Conservation (phyloP, 2,113 vertebrate genomes). For the Callospermophilus lateralis region DNA sequence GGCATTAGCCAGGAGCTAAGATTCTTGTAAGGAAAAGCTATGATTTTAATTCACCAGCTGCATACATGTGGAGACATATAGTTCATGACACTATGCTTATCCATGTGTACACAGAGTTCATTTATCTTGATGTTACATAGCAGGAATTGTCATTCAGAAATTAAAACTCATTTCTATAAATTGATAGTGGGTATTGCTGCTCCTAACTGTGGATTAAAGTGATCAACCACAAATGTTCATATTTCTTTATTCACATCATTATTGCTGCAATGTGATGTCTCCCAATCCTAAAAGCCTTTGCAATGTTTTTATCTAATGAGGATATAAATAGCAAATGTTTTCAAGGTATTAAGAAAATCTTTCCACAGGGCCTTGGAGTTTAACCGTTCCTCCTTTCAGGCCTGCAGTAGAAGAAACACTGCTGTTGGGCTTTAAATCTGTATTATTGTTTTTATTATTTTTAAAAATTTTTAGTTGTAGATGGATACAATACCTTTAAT, state of each 20-base stretch:
- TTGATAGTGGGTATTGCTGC: not conserved
- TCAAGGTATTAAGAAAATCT: conserved; percentile 50
- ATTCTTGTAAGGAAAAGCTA: not conserved
- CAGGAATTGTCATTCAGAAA: conserved; percentile 30
- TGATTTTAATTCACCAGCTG: not conserved
- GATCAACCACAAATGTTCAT: not conserved
- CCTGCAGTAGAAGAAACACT: conserved; percentile 65
- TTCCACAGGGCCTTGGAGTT: not conserved
- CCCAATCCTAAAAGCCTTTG: not conserved
- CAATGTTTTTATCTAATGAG: conserved; percentile 27
- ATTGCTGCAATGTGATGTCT: not conserved
- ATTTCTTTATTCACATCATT: not conserved
- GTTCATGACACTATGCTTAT: not conserved
- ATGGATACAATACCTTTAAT: too few relatives aligned
- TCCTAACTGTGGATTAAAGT: not conserved
- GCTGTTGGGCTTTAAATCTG: conserved; percentile 72
- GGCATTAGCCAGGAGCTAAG: conserved; percentile 34
- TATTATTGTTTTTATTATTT: conserved; percentile 41
- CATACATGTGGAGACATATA: not conserved
- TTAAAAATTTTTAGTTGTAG: not conserved
- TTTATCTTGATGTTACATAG: not conserved
- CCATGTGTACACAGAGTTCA: not conserved
- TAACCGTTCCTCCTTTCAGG: conserved; percentile 67
- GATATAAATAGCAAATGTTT: conserved; percentile 63
- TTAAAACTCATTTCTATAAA: conserved; percentile 55